Base-by-base conservation (phyloP, 2,888 invertebrate genomes). In the Zygogramma bicolorata region DNA sequence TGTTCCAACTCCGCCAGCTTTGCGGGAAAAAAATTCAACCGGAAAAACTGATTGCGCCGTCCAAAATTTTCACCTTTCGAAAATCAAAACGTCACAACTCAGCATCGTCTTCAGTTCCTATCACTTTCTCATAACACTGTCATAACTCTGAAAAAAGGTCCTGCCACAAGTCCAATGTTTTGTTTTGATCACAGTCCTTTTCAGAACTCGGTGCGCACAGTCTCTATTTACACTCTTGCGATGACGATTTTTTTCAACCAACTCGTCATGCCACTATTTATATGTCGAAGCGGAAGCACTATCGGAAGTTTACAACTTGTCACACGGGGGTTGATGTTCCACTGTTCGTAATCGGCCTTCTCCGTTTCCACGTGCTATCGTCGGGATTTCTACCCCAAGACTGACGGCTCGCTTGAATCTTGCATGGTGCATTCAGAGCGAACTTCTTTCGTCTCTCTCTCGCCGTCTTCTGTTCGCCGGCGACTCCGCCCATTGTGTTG, bases 401-500 rank as follows among this genome's bases (percentile, higher is more conserved):
- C 89, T 87, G 86, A 86, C 82, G 84, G 78, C 79, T 70, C 74
- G 76, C 65, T 78, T 81, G 81, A 81, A 80, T 83, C 85, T 83
- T 83, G 88, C 89, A 88, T 87, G 88, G 90, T 90, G 90, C 90
- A 90, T 90, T 90, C 89, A 88, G 89, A 89, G 79, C 82, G 79
- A 81, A 79, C 80, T 69, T 74, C 68, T 63, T 75, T 76, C 75
- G 73, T 77, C 78, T 80, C 83, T 78, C 82, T 82, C 81, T 80
- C 71, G 72, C 78, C 80, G 81, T 80, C 82, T 82, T 81, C 81
- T 81, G 88, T 88, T 89, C 86, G n/a, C 89, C 88, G 88, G 87
- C 88, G 88, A 88, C 91, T 89, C 90, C 91, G 90, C 91, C 91
- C 89, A 88, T 88, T 88, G 88, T 89, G 90, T 86, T 86, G 87